Conservation (phyloP, 1,140 invertebrate species). For the Aricia agestis region DNA sequence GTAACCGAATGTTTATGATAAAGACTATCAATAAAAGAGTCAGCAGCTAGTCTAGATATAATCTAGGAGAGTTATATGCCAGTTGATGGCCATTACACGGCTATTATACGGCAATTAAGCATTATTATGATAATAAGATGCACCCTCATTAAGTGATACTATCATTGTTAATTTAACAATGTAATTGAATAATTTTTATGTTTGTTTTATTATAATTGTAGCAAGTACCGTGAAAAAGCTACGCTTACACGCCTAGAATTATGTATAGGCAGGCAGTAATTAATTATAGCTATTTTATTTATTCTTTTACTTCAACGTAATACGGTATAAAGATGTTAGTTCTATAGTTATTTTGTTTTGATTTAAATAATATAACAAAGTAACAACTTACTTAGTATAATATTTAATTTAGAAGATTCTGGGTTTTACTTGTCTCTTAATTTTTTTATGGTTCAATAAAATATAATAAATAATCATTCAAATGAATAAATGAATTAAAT, state of each 20-base stretch:
- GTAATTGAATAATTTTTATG: constrained; percentile 20
- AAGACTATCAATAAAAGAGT: constrained; percentile 14
- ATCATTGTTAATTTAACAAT: constrained; percentile 40
- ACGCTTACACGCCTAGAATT: neutral
- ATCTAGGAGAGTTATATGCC: constrained; percentile 43
- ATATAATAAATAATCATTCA: too few species aligned
- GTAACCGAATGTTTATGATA: constrained; percentile 13
- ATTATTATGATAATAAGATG: constrained; percentile 53
- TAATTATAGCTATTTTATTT: too few species aligned
- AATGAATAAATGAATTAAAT: too few species aligned
- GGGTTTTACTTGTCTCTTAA: too few species aligned
- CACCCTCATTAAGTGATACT: constrained; percentile 43
- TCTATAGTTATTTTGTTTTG: too few species aligned
- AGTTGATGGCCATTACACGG: constrained; percentile 62
- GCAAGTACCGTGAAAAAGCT: constrained; percentile 1
- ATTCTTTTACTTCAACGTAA: too few species aligned
- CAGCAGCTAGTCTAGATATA: constrained; percentile 28
- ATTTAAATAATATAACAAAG: too few species aligned
- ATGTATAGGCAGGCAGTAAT: neutral
- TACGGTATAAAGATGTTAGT: too few species aligned
- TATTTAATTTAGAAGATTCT: too few species aligned
- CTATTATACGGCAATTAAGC: constrained; percentile 65
- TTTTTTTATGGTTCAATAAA: too few species aligned
- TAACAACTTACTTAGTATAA: too few species aligned
- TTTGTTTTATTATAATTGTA: constrained; percentile 22